Evolutionary conservation across 2,888 invertebrate species (phyloP).

Genomic region (Crossocerus cetratus): DNA sequence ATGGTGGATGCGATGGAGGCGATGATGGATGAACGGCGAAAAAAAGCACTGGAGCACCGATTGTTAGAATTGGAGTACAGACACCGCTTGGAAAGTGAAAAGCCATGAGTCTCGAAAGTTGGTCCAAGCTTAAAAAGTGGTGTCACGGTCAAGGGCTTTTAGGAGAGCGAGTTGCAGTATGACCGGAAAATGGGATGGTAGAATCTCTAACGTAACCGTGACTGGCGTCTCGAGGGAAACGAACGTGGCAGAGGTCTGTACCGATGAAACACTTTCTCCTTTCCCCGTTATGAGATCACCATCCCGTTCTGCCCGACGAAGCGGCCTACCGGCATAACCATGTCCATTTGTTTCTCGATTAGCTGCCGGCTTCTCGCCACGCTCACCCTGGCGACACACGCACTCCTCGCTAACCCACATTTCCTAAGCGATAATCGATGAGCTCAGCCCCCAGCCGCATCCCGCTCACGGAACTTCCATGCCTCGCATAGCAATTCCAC

Average conservation of each 20-base stretch:
- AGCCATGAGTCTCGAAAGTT: too few species aligned
- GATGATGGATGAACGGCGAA: too few species aligned
- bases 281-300: conserved; percentile 75
- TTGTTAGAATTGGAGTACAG: too few species aligned
- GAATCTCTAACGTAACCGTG: conserved; percentile 69
- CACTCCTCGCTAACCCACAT: conserved; percentile 5
- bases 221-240: conserved; percentile 62
- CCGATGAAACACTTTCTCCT: conserved; percentile 74
- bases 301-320: conserved; percentile 49
- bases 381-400: background rate
- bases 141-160: conserved; percentile 11
- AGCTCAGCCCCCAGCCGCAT: background rate
- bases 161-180: too few species aligned
- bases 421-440: background rate
- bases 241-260: conserved; percentile 50
- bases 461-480: too few species aligned
- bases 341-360: conserved; percentile 24
- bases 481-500: too few species aligned
- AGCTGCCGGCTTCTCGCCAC: conserved; percentile 2
- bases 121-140: background rate
- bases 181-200: conserved; percentile 5
- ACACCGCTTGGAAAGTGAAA: too few species aligned
- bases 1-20: too few species aligned
- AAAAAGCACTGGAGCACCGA: too few species aligned
- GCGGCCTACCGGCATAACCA: conserved; percentile 20